phyloP scores from a whole-genome alignment of 2,888 invertebrate species.

The Caenorhabditis auriculariae region DNA sequence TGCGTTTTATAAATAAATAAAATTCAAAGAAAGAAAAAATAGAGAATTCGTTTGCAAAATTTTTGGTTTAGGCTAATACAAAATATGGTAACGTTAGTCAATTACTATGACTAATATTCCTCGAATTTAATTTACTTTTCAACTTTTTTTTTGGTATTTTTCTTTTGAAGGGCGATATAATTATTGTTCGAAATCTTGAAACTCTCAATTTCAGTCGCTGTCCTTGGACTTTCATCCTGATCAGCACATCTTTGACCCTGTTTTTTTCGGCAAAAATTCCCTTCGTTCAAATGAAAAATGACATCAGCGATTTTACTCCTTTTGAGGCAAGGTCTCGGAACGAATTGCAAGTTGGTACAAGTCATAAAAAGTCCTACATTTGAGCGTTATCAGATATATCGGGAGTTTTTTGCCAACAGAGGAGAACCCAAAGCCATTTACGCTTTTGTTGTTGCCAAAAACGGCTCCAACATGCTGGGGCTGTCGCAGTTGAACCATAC shows the following conservation, averaged over 20 bases:
- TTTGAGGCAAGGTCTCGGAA: constrained; percentile 50
- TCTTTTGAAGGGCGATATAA: neutral
- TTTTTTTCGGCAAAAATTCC: constrained; percentile 38
- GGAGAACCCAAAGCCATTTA: constrained; percentile 57
- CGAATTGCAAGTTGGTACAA: constrained; percentile 44
- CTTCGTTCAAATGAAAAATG: constrained; percentile 54
- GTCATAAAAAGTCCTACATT: neutral
- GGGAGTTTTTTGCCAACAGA: constrained; percentile 53
- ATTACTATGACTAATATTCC: no score
- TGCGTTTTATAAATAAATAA: no score
- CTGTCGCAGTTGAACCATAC: constrained; percentile 53
- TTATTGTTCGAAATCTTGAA: neutral
- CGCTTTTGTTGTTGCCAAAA: constrained; percentile 54
- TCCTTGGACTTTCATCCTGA: constrained; percentile 43
- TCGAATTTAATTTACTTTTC: neutral
- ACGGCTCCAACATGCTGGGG: constrained; percentile 51
- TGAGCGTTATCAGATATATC: constrained; percentile 37
- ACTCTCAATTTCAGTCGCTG: constrained; percentile 16
- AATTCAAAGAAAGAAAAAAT: no score
- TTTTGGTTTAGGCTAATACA: no score
- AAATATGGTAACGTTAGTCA: no score
- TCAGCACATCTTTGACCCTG: constrained; percentile 37
- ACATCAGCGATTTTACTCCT: constrained; percentile 61
- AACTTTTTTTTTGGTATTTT: neutral
- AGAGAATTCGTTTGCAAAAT: no score